phyloP scores from a whole-genome alignment of 2,113 vertebrate species.

The Dasyurus viverrinus region DNA sequence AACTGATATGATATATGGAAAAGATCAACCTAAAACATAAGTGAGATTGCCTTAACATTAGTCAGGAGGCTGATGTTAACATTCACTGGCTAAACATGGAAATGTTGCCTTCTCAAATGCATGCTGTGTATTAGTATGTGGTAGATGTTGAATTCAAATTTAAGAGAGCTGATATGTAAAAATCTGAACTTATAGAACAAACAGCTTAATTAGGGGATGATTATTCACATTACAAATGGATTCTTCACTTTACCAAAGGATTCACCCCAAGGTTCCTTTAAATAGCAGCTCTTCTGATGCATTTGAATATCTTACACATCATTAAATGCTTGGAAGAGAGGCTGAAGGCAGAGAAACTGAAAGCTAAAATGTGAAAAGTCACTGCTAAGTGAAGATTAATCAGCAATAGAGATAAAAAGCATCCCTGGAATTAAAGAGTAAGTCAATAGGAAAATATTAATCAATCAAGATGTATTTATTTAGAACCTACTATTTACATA shows the following conservation, averaged over 20 bases:
- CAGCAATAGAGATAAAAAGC: slow-evolving; percentile 1
- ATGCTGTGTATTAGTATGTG: slow-evolving; percentile 23
- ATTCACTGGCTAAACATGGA: slow-evolving; percentile 22
- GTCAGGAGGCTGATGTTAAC: slow-evolving; percentile 37
- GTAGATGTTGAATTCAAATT: background rate
- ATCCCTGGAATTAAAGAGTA: background rate
- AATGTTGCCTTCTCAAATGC: slow-evolving; percentile 51
- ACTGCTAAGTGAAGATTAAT: background rate
- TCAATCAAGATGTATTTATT: background rate
- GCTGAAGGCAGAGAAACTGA: slow-evolving; percentile 1
- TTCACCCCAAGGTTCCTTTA: slow-evolving; percentile 59
- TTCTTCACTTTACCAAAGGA: slow-evolving; percentile 16
- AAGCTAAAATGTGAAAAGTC: background rate
- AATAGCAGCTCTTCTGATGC: slow-evolving; percentile 37
- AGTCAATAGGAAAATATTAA: background rate
- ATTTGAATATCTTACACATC: slow-evolving; percentile 20
- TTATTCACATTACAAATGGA: slow-evolving; percentile 2
- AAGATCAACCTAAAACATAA: background rate
- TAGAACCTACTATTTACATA: background rate
- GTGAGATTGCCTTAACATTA: background rate
- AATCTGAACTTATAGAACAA: slow-evolving; percentile 1
- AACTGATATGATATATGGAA: slow-evolving; percentile 4
- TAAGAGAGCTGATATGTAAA: slow-evolving; percentile 53
- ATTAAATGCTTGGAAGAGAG: slow-evolving; percentile 21
- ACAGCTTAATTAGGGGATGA: background rate